Percentiles rank a stretch among this genome's conserved stretches.
phyloP scores from a whole-genome alignment of 2,113 vertebrate species.

The Narcine bancroftii region DNA sequence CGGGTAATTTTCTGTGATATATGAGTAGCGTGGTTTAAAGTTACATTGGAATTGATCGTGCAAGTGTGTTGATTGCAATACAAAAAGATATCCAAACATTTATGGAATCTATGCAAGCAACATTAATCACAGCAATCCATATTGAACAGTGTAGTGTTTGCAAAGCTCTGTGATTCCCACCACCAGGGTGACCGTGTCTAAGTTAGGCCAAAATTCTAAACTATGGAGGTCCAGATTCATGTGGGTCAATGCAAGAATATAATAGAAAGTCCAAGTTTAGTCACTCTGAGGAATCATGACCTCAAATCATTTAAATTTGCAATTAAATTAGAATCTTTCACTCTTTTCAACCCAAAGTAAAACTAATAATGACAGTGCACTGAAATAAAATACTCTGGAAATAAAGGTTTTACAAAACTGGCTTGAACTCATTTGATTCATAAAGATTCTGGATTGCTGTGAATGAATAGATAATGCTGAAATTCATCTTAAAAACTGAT shows the following conservation, averaged over 20 bases:
- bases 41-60: not conserved
- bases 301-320: not conserved
- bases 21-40: not conserved
- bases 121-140: not conserved
- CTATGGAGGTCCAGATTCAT: not conserved
- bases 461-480: not conserved
- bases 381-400: not conserved
- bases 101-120: not conserved
- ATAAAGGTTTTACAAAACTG: not conserved
- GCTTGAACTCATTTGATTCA: not conserved
- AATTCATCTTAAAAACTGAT: not conserved
- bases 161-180: not conserved
- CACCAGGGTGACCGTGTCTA: not conserved
- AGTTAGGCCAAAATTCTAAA: not conserved
- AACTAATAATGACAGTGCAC: not conserved
- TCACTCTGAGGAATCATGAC: not conserved
- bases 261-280: not conserved
- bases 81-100: not conserved
- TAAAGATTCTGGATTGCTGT: not conserved
- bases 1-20: not conserved
- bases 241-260: not conserved
- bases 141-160: not conserved
- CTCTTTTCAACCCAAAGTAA: not conserved
- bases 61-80: not conserved
- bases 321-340: not conserved